Evolutionary conservation across 2,888 invertebrate species (phyloP).

Genomic region (Himalopsyche anomala): DNA sequence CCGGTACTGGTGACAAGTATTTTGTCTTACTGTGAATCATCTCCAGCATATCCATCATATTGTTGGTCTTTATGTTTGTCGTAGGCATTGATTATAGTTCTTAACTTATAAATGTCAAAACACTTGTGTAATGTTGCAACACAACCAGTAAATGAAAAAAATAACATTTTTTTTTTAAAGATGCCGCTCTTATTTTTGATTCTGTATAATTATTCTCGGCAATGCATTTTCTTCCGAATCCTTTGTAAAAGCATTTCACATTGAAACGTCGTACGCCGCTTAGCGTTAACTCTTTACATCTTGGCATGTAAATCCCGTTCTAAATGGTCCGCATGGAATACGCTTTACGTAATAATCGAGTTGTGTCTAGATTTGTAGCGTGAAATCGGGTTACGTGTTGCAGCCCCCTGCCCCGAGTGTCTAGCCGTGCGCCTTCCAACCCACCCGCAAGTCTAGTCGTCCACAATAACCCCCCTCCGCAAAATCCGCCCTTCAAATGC

Average conservation of each 20-base stretch:
- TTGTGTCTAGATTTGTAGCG: constrained; percentile 30
- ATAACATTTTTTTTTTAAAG: too few species aligned
- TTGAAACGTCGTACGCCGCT: neutral
- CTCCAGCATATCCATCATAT: too few species aligned
- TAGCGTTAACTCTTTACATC: constrained; percentile 14
- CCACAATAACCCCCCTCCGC: constrained; percentile 31
- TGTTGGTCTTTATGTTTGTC: too few species aligned
- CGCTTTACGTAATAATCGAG: constrained; percentile 27
- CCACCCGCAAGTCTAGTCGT: constrained; percentile 36
- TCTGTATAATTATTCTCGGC: too few species aligned
- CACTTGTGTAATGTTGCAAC: too few species aligned
- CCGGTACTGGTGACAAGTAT: too few species aligned
- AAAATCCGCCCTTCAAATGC: constrained; percentile 25
- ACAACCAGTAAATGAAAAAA: too few species aligned
- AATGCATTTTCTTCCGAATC: neutral
- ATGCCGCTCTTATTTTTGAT: too few species aligned
- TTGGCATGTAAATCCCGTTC: constrained; percentile 14
- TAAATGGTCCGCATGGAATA: constrained; percentile 30
- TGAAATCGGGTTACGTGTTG: constrained; percentile 34
- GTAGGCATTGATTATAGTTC: too few species aligned
- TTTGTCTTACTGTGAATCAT: too few species aligned
- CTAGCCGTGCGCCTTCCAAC: constrained; percentile 9
- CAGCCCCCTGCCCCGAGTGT: constrained; percentile 10
- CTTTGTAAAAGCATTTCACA: neutral
- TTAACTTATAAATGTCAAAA: too few species aligned